Evolutionary conservation across 2,888 invertebrate genomes (phyloP), one percentile per base, ranked within the genome.

Genomic region (Thymelicus lineola): DNA sequence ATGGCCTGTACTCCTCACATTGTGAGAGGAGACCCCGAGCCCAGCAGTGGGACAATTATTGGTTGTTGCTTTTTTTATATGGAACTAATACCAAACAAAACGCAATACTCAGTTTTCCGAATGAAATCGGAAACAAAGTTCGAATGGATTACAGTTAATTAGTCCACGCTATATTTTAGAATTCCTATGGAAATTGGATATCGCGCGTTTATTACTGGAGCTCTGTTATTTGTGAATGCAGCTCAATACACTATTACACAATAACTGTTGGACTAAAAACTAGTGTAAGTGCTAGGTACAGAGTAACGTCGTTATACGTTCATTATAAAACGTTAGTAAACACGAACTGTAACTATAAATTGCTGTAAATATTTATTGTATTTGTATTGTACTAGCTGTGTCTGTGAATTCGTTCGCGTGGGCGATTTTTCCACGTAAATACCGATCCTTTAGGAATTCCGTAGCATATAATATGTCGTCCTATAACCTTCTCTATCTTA

Each of bases 91-190:
- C 46, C 7, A 10, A n/a, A 12, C 58, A 10, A 45, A 57, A 35
- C 57, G 46, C 66, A 66, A 42, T 66, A 53, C 35, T 20, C 58
- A 10, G 14, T 35, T 66, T 59, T 59, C 38, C n/a, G 38, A 50
- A 66, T 50, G 50, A 66, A 59, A 38, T 48, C 15, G 36, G 58
- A 36, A 36, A 66, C 58, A 48, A 66, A 59, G 58, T 66, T 36
- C 59, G 17, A 38, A 66, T 38, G 59, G 59, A 66, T 66, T 59
- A 66, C 50, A 42, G 59, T 66, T 66, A 38, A 66, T 66, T 66
- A 42, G 66, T 38, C 48, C 17, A 48, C 14, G 36, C 36, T 20
- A 59, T 59, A 58, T 66, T 66, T 66, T 67, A 57, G 45, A 65
- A 46, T 57, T 57, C 45, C n/a, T 14, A 35, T 57, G 57, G 57